Base-by-base conservation (phyloP, 2,888 invertebrate genomes). In the Salpingus planirostris region DNA sequence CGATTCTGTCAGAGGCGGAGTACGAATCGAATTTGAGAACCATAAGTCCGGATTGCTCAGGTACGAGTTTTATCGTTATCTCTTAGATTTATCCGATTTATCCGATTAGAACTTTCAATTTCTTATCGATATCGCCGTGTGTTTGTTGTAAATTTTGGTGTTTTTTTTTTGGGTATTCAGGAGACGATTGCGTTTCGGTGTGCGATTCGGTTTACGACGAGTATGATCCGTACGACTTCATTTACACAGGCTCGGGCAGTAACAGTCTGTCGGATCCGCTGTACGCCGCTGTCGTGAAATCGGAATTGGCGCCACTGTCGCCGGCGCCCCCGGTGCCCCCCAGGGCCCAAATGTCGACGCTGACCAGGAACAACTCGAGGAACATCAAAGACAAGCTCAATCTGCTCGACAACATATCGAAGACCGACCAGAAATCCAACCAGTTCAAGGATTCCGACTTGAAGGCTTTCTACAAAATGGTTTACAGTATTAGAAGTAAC, bases 401-500 rank as follows among this genome's bases (percentile, higher is more conserved):
- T 39, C 40, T 58, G 10, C 29, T 57, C 21, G 84, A 86, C 58
- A 76, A 80, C 56, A 78, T 86, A 45, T 62, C 60, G 15, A 62
- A 68, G 23, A 73, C 78, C 6, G 76, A 15, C 7, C 69, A 75
- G 36, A 76, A 76, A 44, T 44, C 47, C 12, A 42, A 33, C 11
- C 37, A 53, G 15, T 44, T 48, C n/a, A 55, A 50, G 15, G 87
- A 89, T 60, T 74, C 78, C 22, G 89, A 90, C 59, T 70, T 90
- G 31, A 73, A 76, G 50, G 85, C 85, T 14, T 90, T 90, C 64
- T 78, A 86, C 57, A 74, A 76, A 52, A 86, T 88, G 83, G 81
- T 90, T 2, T 77, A 81, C 42, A 76, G 79, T 43, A 71, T 89
- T 15, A 71, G 89, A 72, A 76, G 83, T 83, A 64, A 69, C 8